A percentile compares a stretch with the other conserved stretches of the same genome.
These are phyloP conservation scores for Capromys pilorides DNA, from an alignment of 2,797 vertebrate genomes.

Conservation along the genomic window DNA sequence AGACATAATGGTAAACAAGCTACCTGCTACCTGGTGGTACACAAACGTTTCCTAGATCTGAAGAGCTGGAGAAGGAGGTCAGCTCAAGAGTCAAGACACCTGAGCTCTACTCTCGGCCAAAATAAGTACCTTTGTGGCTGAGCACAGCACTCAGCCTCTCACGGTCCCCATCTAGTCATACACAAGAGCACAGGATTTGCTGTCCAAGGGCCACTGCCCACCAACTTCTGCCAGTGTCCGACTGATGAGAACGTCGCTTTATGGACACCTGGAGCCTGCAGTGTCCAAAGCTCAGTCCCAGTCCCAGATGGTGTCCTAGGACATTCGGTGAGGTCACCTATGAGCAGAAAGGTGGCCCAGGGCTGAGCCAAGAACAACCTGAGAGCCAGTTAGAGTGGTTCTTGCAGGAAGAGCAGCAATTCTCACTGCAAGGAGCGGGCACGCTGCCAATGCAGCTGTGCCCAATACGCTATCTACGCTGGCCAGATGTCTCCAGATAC, in stretches of 20 bases:
- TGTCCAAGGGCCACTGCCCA: neutral
- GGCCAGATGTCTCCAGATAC: neutral
- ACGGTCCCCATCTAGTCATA: neutral
- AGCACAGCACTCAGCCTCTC: neutral
- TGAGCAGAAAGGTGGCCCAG: neutral
- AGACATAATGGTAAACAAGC: neutral
- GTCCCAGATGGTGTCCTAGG: neutral
- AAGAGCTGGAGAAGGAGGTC: neutral
- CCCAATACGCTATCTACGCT: neutral
- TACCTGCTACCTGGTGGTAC: neutral
- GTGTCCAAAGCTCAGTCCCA: neutral
- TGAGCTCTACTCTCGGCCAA: neutral
- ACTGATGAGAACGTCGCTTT: neutral
- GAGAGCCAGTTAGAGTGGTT: neutral
- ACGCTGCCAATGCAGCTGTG: neutral
- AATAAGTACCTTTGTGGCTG: neutral
- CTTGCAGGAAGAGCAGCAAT: neutral
- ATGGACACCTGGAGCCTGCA: fast-evolving
- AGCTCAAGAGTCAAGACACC: neutral
- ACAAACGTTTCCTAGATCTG: neutral
- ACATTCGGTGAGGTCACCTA: neutral
- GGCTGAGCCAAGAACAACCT: neutral
- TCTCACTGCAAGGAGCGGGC: neutral
- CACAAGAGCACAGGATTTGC: neutral
- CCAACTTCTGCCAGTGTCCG: neutral